Percentiles rank a stretch among this genome's conserved stretches.
Conservation (phyloP, 2,113 vertebrate species). For the Urocynchramus pylzowi region DNA sequence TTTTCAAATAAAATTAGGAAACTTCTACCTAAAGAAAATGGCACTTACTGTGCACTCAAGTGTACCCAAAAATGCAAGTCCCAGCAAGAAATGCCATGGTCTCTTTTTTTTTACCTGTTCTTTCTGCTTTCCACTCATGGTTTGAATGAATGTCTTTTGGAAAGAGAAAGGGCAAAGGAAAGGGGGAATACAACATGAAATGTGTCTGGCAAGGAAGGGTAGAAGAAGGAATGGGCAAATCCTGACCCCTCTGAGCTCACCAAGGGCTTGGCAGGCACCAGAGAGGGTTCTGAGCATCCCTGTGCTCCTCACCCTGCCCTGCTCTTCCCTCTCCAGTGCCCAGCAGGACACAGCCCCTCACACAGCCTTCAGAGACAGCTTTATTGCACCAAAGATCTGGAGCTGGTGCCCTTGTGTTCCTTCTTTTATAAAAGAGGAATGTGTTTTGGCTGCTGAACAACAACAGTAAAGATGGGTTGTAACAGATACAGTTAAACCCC, state of each 20-base stretch:
- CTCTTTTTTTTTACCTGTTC: background rate
- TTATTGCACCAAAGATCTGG: background rate
- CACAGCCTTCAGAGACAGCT: background rate
- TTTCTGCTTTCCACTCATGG: background rate
- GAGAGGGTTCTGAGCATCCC: background rate
- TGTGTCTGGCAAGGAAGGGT: background rate
- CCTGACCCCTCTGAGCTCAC: background rate
- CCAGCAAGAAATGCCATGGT: background rate
- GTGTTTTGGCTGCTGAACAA: constrained; percentile 32
- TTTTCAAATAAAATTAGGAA: constrained; percentile 11
- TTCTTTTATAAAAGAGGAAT: constrained; percentile 20
- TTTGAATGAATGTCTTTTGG: background rate
- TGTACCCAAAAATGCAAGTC: background rate
- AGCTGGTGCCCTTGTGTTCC: constrained; percentile 19
- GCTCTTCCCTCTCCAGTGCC: background rate
- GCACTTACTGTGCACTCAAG: background rate
- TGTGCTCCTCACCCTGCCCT: background rate
- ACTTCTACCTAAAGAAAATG: background rate
- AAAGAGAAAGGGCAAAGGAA: background rate
- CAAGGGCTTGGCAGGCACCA: background rate
- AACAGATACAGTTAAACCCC: constrained; percentile 21
- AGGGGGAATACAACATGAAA: background rate
- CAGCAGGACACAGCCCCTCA: background rate
- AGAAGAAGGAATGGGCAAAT: background rate
- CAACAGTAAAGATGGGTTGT: constrained; percentile 17